Base-by-base conservation (phyloP, 2,888 invertebrate species). In the Poecilobothrus nobilitatus region DNA sequence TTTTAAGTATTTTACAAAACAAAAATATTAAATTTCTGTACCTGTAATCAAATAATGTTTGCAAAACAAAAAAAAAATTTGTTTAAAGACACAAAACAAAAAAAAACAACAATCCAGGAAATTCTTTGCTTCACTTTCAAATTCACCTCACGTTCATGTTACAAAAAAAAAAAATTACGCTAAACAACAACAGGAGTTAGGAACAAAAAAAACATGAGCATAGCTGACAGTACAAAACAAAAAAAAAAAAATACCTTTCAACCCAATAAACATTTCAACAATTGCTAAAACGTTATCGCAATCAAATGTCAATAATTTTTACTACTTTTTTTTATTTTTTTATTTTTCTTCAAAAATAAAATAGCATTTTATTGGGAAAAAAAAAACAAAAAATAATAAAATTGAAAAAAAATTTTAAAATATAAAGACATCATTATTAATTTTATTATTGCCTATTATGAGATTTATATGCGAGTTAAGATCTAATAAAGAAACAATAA, bases 351-450 rank as follows among this genome's bases (percentile, higher is more conserved):
- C 18, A 9, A 41, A 41, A 41, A 41, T 6, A 41, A 41, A 41
- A 41, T 6, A 41, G 7, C 18, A 53, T 18, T 53, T 53, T 53
- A 18, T n/a, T 53, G n/a, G n/a, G n/a, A n/a, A n/a, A n/a, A n/a
- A n/a, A 53, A 53, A 53, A 27, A 53, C n/a, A 53, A n/a, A n/a
- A n/a, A n/a, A 53, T 53, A 53, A 53, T 53, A 18, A 53, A 53
- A 53, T 53, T 53, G 18, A 18, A 53, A 53, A 53, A 15, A 53
- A 53, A 53, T 53, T 53, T 18, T 7, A 10, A 12, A 27, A 27
- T 53, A 12, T 12, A 53, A 53, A 53, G 53, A 53, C 18, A 6
- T 53, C 18, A 53, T 53, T 53, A 53, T 53, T 53, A 18, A 53
- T 53, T 15, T 53, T 18, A 18, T 53, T 18, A 18, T 18, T 15